These are phyloP conservation scores for Eilema depressum DNA, from an alignment of 2,888 invertebrate genomes.

Conservation along the genomic window DNA sequence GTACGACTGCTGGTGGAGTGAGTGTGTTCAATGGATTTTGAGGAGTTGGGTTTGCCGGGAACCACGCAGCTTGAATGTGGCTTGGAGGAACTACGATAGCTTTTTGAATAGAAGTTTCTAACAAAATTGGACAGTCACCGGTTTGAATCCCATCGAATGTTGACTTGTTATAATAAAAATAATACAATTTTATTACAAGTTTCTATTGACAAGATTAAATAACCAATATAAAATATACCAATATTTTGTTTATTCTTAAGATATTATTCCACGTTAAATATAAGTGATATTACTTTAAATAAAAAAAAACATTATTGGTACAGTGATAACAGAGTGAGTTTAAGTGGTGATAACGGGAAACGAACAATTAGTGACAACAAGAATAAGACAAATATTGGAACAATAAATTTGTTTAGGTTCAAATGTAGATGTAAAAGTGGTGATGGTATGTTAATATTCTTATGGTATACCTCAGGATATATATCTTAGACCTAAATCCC, in stretches of 20 bases:
- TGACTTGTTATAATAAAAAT: too few species aligned
- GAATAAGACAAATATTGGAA: not conserved
- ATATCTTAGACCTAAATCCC: too few species aligned
- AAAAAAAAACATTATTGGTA: not conserved
- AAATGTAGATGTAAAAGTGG: not conserved
- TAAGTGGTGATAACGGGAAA: conserved; percentile 4
- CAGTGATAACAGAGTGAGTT: conserved; percentile 1
- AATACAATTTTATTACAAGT: too few species aligned
- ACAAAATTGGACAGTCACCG: not conserved
- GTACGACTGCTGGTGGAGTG: not conserved
- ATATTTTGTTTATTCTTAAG: not conserved
- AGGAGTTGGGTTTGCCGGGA: not conserved
- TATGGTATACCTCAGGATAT: too few species aligned
- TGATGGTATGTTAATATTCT: not conserved
- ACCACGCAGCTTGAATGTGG: too few species aligned
- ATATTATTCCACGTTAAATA: not conserved
- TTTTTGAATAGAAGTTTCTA: not conserved
- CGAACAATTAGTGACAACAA: not conserved
- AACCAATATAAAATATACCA: not conserved
- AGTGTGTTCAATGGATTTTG: not conserved
- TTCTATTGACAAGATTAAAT: too few species aligned
- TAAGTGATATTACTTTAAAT: not conserved
- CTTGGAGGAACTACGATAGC: too few species aligned
- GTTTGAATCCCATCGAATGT: not conserved
- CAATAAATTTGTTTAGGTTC: not conserved